Percentiles rank a stretch among this genome's conserved stretches.
Evolutionary conservation across 2,113 vertebrate genomes (phyloP).

Genomic region (Cheirogaleus medius): DNA sequence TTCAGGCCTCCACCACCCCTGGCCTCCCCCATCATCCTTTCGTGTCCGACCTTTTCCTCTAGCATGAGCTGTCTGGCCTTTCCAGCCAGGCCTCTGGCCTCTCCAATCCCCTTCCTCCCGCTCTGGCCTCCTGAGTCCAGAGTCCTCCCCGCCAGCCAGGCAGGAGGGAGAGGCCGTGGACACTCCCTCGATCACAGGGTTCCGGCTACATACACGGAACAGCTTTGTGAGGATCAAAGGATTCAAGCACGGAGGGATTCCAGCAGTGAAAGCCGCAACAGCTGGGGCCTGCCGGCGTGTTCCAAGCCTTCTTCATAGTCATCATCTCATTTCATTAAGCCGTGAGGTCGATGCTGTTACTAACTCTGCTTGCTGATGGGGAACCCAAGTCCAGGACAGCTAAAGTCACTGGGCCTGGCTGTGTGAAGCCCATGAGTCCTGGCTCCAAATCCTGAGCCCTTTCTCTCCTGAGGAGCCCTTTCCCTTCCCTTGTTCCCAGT

Average conservation of each 20-base stretch:
- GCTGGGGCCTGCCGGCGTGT: neutral
- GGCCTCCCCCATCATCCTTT: neutral
- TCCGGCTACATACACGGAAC: neutral
- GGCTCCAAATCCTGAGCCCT: neutral
- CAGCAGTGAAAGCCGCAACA: neutral
- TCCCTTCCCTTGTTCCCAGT: neutral
- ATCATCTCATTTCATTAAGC: neutral
- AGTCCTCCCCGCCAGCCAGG: neutral
- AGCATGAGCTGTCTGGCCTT: neutral
- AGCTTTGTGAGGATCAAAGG: neutral
- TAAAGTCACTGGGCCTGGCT: neutral
- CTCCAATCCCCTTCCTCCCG: neutral
- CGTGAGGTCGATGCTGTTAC: neutral
- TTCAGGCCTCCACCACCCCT: neutral
- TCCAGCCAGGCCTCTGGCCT: neutral
- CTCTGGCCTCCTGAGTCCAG: neutral
- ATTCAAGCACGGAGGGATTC: neutral
- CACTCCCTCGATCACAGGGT: neutral
- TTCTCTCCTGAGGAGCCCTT: neutral
- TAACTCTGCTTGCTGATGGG: neutral
- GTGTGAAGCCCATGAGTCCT: fast-evolving
- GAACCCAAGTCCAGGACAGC: neutral
- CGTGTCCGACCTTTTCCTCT: neutral
- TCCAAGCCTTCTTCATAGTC: neutral
- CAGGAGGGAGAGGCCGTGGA: neutral